Conservation (phyloP, 2,797 vertebrate genomes). For the Onychomys leucogaster region DNA sequence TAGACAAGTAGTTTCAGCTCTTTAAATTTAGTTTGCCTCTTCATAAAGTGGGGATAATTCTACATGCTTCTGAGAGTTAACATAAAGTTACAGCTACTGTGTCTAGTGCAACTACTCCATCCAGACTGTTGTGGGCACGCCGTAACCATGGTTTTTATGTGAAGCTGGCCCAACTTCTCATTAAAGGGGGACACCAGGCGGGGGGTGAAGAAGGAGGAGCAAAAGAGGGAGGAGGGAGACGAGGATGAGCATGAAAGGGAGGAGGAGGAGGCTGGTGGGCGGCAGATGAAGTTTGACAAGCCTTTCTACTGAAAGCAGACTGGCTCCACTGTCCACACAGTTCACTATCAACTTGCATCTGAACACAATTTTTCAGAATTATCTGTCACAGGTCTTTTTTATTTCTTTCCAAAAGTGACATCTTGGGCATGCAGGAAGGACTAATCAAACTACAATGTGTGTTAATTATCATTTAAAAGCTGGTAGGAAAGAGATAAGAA, state of each 20-base stretch:
- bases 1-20: background rate
- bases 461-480: slow-evolving; percentile 58
- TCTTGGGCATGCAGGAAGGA: background rate
- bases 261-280: background rate
- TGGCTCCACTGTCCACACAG: slow-evolving; percentile 37
- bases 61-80: background rate
- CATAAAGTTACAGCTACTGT: background rate
- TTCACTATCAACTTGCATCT: slow-evolving; percentile 41
- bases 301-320: slow-evolving; percentile 33
- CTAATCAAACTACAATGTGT: slow-evolving; percentile 45
- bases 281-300: background rate
- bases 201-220: background rate
- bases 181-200: background rate
- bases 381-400: background rate
- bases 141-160: background rate
- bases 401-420: slow-evolving; percentile 43
- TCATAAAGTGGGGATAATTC: slow-evolving; percentile 20
- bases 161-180: background rate
- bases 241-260: background rate
- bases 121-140: background rate
- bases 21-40: background rate
- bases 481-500: background rate
- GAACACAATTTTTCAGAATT: slow-evolving; percentile 67
- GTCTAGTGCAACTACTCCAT: background rate
- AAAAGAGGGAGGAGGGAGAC: background rate